Base-by-base conservation (phyloP, 2,888 invertebrate species). In the Idaea dimidiata region DNA sequence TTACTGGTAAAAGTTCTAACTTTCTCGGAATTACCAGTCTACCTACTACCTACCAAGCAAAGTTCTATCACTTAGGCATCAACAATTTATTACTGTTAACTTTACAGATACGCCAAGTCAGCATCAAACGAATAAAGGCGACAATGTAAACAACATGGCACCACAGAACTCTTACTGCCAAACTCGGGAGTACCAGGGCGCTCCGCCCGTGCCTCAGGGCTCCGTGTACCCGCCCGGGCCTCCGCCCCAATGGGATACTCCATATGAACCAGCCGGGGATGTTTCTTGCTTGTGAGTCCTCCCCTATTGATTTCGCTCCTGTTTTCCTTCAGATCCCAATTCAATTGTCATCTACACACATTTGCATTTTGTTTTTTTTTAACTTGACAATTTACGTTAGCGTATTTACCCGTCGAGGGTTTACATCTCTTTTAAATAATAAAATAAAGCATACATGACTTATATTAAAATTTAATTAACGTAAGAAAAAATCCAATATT, bases 231-330 rank as follows among this genome's bases (percentile, higher is more conserved):
- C 82, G 59, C 73, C 77, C 63, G 86, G 84, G 77, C 86, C 86
- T 73, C 77, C 83, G 69, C 78, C 83, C 74, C 78, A 79, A 66
- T 91, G 91, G 90, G 92, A 92, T 71, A 78, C 89, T 68, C 86
- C 89, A 75, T 92, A 91, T 76, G 92, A 92, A 84, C 90, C 91
- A 72, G 90, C 89, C 76, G 91, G 90, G 80, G 92, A 91, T 71
- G 84, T 91, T 71, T 88, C 91, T 84, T 89, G 91, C 91, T 92
- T 91, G 92, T 92, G 92, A 92, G 92, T 92, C 91, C 91, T 84
- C 72, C 87, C 87, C 80, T 78, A 81, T 83, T 83, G 84, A 85
- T 76, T 83, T 83, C 69, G 64, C 24, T 85, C 87, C 87, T 77
- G 72, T 65, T 62, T 77, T 71, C 82, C 75, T 69, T 63, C 76